phyloP scores from a whole-genome alignment of 1,140 invertebrate genomes.

The Rhizoglyphus robini region DNA sequence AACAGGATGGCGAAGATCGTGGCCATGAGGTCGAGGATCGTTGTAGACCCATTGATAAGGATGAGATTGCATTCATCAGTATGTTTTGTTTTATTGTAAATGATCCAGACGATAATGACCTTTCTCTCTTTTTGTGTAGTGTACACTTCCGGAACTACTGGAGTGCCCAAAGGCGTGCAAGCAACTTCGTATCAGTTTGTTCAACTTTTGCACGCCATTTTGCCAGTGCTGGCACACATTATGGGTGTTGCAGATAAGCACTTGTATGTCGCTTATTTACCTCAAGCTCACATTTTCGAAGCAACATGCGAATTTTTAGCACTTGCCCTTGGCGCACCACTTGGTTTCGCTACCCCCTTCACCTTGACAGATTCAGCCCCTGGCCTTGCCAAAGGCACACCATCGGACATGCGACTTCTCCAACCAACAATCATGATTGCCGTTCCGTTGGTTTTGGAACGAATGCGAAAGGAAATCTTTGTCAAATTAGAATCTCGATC shows the following conservation, averaged over 20 bases:
- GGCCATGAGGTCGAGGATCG: constrained; percentile 7
- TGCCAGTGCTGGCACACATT: constrained; percentile 49
- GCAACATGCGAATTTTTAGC: constrained; percentile 35
- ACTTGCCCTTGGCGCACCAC: constrained; percentile 54
- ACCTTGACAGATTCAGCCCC: constrained; percentile 75
- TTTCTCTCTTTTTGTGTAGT: neutral
- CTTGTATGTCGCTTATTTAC: constrained; percentile 84
- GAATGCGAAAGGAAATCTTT: constrained; percentile 27
- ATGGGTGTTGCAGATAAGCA: constrained; percentile 43
- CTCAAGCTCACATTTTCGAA: constrained; percentile 40
- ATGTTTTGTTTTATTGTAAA: neutral
- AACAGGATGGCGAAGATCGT: neutral
- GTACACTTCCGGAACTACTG: constrained; percentile 43
- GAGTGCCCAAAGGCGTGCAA: constrained; percentile 50
- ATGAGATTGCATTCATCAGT: constrained; percentile 14
- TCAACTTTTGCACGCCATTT: constrained; percentile 70
- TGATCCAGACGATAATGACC: too few relatives aligned
- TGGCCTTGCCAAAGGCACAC: neutral
- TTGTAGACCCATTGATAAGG: constrained; percentile 2
- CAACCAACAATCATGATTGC: constrained; percentile 84
- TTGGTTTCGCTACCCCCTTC: constrained; percentile 87
- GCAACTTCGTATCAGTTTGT: constrained; percentile 78
- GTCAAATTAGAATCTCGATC: neutral
- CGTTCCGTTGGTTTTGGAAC: constrained; percentile 49
- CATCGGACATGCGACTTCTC: constrained; percentile 35